A percentile compares a stretch with the other conserved stretches of the same genome.
phyloP scores from a whole-genome alignment of 2,888 invertebrate genomes.

The Agrotis puta region DNA sequence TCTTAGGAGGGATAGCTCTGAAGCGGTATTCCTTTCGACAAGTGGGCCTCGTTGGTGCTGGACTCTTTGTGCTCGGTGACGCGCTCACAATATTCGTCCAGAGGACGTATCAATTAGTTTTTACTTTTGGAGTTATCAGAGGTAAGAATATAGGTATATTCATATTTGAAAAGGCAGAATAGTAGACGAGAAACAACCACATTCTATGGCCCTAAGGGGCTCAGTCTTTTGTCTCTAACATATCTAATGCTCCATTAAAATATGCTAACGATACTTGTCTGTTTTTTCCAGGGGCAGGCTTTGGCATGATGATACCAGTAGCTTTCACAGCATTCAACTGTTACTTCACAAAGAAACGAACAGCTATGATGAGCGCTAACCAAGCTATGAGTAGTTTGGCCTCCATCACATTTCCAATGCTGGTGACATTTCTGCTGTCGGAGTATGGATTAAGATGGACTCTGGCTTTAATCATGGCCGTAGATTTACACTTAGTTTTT shows the following conservation, averaged over 20 bases:
- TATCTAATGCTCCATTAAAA: neutral
- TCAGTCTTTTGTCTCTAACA: no score
- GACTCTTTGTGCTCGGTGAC: conserved; percentile 92
- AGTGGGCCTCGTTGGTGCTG: conserved; percentile 93
- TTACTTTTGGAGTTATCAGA: conserved; percentile 92
- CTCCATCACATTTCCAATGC: conserved; percentile 93
- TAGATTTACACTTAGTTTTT: conserved; percentile 92
- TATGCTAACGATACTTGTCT: neutral
- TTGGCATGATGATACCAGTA: conserved; percentile 94
- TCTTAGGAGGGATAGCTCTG: conserved; percentile 92
- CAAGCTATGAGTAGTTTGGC: conserved; percentile 93
- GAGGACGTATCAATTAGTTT: conserved; percentile 91
- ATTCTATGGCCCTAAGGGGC: no score
- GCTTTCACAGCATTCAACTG: conserved; percentile 94
- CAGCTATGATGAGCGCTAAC: conserved; percentile 94
- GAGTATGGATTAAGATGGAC: conserved; percentile 94
- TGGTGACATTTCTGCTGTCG: conserved; percentile 91
- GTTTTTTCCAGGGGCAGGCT: conserved; percentile 91
- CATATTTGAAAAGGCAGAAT: no score
- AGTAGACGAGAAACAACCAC: no score
- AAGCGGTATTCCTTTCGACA: conserved; percentile 92
- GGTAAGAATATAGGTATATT: conserved; percentile 75
- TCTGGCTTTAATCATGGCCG: conserved; percentile 92
- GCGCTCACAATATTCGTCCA: conserved; percentile 92
- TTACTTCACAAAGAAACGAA: conserved; percentile 93